A percentile compares a stretch with the other conserved stretches of the same genome.
Evolutionary conservation across 2,797 vertebrate species (phyloP).

Genomic region (Falco biarmicus): DNA sequence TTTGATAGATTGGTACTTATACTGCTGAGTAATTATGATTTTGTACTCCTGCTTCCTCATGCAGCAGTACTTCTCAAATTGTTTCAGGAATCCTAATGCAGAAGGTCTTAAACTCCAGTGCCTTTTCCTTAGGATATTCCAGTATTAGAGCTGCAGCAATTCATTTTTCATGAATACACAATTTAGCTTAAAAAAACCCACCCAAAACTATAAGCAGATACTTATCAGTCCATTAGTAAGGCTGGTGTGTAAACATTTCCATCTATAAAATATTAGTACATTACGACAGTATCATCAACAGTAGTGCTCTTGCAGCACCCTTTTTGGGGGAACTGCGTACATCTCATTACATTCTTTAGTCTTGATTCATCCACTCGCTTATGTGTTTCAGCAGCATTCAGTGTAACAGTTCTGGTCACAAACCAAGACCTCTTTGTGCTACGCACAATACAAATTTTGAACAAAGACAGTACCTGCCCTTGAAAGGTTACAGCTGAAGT

Average conservation of each 20-base stretch:
- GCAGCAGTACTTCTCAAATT: neutral
- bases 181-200: neutral
- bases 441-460: neutral
- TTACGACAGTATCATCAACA: neutral
- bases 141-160: neutral
- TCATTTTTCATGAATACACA: neutral
- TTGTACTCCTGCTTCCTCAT: neutral
- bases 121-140: neutral
- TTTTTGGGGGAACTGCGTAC: neutral
- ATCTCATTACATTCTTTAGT: neutral
- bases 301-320: neutral
- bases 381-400: neutral
- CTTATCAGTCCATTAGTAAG: neutral
- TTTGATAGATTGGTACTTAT: neutral
- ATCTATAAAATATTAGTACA: neutral
- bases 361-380: neutral
- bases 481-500: neutral
- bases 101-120: neutral
- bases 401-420: neutral
- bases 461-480: neutral
- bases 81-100: neutral
- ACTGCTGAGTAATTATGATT: neutral
- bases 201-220: neutral
- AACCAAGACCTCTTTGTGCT: neutral
- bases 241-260: neutral